Conservation (phyloP, 2,113 vertebrate species). For the Anas platyrhynchos region DNA sequence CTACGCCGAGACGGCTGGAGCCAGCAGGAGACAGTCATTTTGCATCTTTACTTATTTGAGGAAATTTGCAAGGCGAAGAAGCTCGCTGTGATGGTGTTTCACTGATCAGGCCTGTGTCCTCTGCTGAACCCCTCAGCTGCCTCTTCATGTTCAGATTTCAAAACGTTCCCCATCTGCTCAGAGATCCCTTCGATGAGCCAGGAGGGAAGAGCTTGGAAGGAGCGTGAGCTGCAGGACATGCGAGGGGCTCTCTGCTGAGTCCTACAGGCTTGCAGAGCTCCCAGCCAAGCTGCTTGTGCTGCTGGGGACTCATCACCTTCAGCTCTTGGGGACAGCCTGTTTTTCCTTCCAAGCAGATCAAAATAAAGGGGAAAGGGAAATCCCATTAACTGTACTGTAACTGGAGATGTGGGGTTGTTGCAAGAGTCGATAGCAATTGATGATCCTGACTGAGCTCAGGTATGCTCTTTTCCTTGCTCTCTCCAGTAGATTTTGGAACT, state of each 20-base stretch:
- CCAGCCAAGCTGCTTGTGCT: background rate
- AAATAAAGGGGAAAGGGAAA: background rate
- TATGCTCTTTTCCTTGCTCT: background rate
- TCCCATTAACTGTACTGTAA: background rate
- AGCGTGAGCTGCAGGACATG: accelerated
- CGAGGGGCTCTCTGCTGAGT: background rate
- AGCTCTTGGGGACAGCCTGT: accelerated
- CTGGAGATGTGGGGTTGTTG: background rate
- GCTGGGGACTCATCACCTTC: background rate
- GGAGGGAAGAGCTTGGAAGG: background rate
- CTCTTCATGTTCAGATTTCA: background rate
- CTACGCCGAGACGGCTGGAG: background rate
- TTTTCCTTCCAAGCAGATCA: background rate
- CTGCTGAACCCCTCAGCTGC: background rate
- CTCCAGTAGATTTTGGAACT: background rate
- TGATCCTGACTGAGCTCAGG: background rate
- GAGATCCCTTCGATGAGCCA: background rate
- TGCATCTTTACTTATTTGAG: background rate
- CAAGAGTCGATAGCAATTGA: background rate
- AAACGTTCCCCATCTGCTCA: background rate
- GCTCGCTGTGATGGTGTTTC: background rate
- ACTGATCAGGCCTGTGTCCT: background rate
- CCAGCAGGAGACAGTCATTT: background rate
- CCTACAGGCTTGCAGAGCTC: background rate
- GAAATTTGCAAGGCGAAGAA: background rate